Evolutionary conservation across 2,888 invertebrate genomes (phyloP).

Genomic region (Pteria penguin): DNA sequence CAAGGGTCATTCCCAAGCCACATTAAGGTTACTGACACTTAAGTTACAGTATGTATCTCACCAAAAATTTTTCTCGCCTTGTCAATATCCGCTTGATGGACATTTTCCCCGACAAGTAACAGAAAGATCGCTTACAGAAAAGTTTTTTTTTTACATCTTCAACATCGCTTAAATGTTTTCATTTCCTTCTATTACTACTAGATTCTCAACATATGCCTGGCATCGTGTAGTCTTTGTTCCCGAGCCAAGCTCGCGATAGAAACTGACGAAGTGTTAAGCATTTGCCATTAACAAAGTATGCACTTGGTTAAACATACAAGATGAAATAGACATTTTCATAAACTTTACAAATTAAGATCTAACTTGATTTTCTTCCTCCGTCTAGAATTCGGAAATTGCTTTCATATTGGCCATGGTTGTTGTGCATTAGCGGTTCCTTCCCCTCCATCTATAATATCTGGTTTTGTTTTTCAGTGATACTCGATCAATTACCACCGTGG

Average conservation of each 20-base stretch:
- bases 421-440: neutral
- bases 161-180: neutral
- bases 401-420: neutral
- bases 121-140: neutral
- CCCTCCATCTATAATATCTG: neutral
- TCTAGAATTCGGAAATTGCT: neutral
- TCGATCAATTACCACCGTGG: neutral
- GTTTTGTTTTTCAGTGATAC: neutral
- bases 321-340: neutral
- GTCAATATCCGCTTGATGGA: neutral
- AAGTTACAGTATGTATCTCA: too few relatives aligned
- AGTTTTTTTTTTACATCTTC: neutral
- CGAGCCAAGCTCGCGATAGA: neutral
- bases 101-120: neutral
- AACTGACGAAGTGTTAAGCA: neutral
- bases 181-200: neutral
- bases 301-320: neutral
- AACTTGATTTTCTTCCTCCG: neutral
- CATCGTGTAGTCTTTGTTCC: neutral
- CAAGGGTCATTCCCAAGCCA: too few relatives aligned
- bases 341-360: neutral
- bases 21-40: too few relatives aligned
- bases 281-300: neutral
- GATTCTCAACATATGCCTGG: neutral
- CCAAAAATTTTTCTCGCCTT: neutral